phyloP scores from a whole-genome alignment of 2,113 vertebrate genomes.

The Tetrax tetrax region DNA sequence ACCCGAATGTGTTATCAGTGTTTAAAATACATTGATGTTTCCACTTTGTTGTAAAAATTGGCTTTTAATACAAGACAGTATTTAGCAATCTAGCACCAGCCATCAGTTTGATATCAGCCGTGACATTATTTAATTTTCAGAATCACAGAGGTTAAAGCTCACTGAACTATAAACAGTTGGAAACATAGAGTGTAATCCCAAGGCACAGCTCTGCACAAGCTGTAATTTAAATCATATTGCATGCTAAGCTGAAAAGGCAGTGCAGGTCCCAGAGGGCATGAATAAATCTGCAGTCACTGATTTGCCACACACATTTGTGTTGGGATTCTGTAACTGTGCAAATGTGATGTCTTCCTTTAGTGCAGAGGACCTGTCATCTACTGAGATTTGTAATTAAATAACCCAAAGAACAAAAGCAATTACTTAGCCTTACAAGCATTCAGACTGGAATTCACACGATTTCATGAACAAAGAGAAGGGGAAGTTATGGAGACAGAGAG shows the following conservation, averaged over 20 bases:
- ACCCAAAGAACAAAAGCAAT: slow-evolving; percentile 59
- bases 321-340: slow-evolving; percentile 61
- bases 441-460: slow-evolving; percentile 23
- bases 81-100: slow-evolving; percentile 36
- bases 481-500: slow-evolving; percentile 42
- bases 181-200: slow-evolving; percentile 50
- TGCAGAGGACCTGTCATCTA: slow-evolving; percentile 42
- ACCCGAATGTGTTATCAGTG: neutral
- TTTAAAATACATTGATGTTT: neutral
- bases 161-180: slow-evolving; percentile 67
- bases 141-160: slow-evolving; percentile 60
- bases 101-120: slow-evolving; percentile 59
- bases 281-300: slow-evolving; percentile 59
- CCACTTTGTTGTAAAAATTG: slow-evolving; percentile 25
- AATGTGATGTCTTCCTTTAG: slow-evolving; percentile 58
- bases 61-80: neutral
- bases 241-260: slow-evolving; percentile 62
- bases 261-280: slow-evolving; percentile 54
- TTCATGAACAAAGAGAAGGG: slow-evolving; percentile 33
- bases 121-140: slow-evolving; percentile 65
- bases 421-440: slow-evolving; percentile 46
- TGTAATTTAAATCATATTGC: slow-evolving; percentile 69
- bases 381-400: slow-evolving; percentile 63
- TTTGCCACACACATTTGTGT: slow-evolving; percentile 51
- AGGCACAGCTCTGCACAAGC: slow-evolving; percentile 58